These are phyloP conservation scores for Tipula helvola DNA, from an alignment of 2,888 invertebrate species.

Conservation along the genomic window DNA sequence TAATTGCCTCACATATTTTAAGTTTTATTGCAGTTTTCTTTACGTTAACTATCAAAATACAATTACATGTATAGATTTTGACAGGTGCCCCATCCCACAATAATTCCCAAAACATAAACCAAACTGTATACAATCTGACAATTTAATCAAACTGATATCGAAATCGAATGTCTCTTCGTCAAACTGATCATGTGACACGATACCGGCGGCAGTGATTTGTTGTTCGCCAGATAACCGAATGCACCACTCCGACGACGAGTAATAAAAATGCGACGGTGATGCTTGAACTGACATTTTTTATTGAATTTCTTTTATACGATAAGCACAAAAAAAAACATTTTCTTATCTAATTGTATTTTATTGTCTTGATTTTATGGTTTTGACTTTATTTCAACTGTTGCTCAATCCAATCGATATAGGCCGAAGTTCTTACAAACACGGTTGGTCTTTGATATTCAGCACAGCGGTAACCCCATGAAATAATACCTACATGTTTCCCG, in stretches of 20 bases:
- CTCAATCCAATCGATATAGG: not conserved
- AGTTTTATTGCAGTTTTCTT: too few species aligned
- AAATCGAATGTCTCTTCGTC: too few species aligned
- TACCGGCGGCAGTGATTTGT: not conserved
- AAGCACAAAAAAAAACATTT: not conserved
- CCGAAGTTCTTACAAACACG: not conserved
- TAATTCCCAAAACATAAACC: not conserved
- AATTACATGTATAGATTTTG: too few species aligned
- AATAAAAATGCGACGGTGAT: not conserved
- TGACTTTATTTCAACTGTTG: not conserved
- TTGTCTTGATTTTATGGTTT: not conserved
- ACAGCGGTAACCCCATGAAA: not conserved
- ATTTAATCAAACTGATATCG: not conserved
- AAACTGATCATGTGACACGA: not conserved
- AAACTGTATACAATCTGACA: not conserved
- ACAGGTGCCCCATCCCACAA: too few species aligned
- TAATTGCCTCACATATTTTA: too few species aligned
- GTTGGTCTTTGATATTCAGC: not conserved
- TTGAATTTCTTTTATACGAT: not conserved
- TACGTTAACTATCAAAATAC: too few species aligned
- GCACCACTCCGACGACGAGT: not conserved
- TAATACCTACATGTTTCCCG: not conserved
- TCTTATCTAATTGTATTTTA: not conserved
- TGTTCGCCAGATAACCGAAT: constrained; percentile 21
- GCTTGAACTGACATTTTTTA: not conserved